Evolutionary conservation across 1,140 invertebrate species (phyloP).

Genomic region (Halictus rubicundus): DNA sequence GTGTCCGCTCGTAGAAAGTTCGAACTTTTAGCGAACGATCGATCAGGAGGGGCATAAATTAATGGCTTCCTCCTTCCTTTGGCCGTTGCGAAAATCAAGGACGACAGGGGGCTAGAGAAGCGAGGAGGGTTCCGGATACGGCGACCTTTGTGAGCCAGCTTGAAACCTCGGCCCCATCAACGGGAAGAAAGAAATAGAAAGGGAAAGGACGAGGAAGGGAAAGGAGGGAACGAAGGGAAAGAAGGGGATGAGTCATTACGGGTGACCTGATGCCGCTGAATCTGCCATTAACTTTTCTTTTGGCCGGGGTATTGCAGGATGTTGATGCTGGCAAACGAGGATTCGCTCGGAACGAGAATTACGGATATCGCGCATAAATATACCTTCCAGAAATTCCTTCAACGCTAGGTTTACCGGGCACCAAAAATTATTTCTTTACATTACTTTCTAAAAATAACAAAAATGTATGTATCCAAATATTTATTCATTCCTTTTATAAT

Average conservation of each 20-base stretch:
- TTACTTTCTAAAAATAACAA: too few species aligned
- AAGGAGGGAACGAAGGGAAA: too few species aligned
- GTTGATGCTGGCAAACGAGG: background rate
- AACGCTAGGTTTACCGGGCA: too few species aligned
- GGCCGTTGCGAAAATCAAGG: slow-evolving; percentile 55
- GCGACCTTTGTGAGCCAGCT: slow-evolving; percentile 41
- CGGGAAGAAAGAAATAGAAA: slow-evolving; percentile 34
- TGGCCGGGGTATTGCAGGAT: too few species aligned
- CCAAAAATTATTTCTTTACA: too few species aligned
- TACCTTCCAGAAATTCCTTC: too few species aligned
- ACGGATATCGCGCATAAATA: too few species aligned
- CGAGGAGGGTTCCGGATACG: slow-evolving; percentile 41
- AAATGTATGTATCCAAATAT: too few species aligned
- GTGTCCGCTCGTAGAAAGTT: slow-evolving; percentile 6
- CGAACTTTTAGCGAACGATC: slow-evolving; percentile 31
- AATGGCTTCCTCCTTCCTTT: slow-evolving; percentile 53
- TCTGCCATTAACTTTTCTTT: slow-evolving; percentile 30
- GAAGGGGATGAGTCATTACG: slow-evolving; percentile 37
- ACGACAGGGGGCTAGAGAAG: slow-evolving; percentile 19
- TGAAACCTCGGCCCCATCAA: slow-evolving; percentile 32
- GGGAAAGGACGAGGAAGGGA: background rate
- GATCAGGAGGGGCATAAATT: slow-evolving; percentile 52
- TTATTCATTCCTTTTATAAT: too few species aligned
- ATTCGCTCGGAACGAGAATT: too few species aligned
- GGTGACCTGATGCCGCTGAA: slow-evolving; percentile 30